A percentile compares a stretch with the other conserved stretches of the same genome.
phyloP scores from a whole-genome alignment of 1,140 invertebrate species.

The Papilio aristodemus region DNA sequence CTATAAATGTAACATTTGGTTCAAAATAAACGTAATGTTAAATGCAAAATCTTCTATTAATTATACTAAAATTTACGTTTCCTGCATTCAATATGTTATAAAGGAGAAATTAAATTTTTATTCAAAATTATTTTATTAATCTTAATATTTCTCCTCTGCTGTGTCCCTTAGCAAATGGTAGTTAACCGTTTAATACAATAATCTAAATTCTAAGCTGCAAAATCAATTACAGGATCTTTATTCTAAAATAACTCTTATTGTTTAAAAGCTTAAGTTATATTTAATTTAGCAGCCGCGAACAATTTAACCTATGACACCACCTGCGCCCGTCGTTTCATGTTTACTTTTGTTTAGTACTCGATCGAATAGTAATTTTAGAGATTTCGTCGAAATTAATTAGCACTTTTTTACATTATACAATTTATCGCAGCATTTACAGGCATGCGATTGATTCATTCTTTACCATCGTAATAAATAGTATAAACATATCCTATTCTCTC shows the following conservation, averaged over 20 bases:
- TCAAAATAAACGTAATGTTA: no score
- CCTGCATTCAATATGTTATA: no score
- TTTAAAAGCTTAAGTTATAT: not conserved
- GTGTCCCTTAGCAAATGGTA: not conserved
- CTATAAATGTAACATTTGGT: no score
- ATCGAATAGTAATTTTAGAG: not conserved
- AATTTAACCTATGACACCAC: conserved; percentile 14
- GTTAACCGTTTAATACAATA: conserved; percentile 20
- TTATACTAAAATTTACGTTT: no score
- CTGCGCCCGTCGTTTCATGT: not conserved
- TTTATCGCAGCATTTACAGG: no score
- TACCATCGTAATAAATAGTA: no score
- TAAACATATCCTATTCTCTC: no score
- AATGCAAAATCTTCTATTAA: no score
- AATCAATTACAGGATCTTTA: conserved; percentile 4
- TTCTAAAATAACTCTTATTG: conserved; percentile 18
- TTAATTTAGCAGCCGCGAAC: conserved; percentile 5
- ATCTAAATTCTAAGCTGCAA: conserved; percentile 28
- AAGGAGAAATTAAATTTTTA: not conserved
- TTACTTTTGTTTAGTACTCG: conserved; percentile 12
- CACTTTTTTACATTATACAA: no score
- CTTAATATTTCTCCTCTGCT: not conserved
- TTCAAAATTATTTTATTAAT: not conserved
- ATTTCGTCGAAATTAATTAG: no score
- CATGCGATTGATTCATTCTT: no score